Conservation (phyloP, 2,888 invertebrate genomes). For the Erebia palarica region DNA sequence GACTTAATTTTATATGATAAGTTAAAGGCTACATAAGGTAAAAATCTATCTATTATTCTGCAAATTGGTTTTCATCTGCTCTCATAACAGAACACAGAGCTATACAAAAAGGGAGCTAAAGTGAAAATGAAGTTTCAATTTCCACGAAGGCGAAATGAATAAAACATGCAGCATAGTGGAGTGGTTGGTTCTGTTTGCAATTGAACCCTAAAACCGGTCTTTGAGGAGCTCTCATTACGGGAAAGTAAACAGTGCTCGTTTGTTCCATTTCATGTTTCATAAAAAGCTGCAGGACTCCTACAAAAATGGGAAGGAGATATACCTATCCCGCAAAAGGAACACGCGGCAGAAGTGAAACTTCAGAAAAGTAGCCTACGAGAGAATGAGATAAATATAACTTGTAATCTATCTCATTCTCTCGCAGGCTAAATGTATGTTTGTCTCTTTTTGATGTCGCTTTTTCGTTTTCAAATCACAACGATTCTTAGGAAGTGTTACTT, state of each 20-base stretch:
- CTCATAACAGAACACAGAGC: constrained; percentile 5
- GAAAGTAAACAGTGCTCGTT: constrained; percentile 21
- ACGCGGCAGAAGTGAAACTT: no score
- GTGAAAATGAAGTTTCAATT: constrained; percentile 20
- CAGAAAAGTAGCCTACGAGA: no score
- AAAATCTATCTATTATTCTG: neutral
- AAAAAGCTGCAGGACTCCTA: neutral
- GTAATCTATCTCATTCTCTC: no score
- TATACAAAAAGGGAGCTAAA: constrained; percentile 8
- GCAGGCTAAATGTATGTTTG: no score
- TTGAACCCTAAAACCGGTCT: constrained; percentile 16
- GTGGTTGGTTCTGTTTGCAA: constrained; percentile 17
- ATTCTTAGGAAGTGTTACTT: no score
- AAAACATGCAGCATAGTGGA: constrained; percentile 13
- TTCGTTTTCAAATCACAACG: no score
- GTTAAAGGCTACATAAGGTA: no score
- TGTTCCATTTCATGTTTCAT: constrained; percentile 19
- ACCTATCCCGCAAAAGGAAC: no score
- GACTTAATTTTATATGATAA: no score
- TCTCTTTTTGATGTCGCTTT: no score
- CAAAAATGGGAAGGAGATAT: neutral
- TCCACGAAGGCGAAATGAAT: constrained; percentile 12
- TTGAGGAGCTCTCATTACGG: constrained; percentile 20
- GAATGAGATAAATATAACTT: no score
- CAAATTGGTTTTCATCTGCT: neutral